These are phyloP conservation scores for Ethmia dodecea DNA, from an alignment of 2,888 invertebrate species.

Conservation along the genomic window DNA sequence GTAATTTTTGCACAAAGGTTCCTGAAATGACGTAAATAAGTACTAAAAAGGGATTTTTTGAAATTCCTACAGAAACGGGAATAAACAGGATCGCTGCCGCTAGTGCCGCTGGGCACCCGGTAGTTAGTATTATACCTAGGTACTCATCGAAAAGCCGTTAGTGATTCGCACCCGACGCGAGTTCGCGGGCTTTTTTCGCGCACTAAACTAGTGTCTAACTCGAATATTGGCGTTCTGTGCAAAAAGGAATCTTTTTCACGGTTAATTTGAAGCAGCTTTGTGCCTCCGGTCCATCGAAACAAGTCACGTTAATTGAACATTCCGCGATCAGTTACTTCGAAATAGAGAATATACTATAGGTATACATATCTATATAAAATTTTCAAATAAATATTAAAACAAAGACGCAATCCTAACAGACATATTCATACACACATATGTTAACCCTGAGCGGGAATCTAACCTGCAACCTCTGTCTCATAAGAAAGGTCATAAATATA, in stretches of 20 bases:
- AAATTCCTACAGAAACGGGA: too few species aligned
- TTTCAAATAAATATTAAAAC: too few species aligned
- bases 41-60: too few species aligned
- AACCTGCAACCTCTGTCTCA: too few species aligned
- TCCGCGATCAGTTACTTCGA: background rate
- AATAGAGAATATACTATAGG: background rate
- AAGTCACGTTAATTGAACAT: constrained; percentile 2
- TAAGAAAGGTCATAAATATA: too few species aligned
- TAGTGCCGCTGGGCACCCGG: too few species aligned
- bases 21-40: constrained; percentile 4
- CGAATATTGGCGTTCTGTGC: constrained; percentile 18
- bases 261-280: constrained; percentile 19
- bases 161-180: constrained; percentile 23
- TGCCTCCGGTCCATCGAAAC: constrained; percentile 1
- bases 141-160: constrained; percentile 20
- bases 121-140: too few species aligned
- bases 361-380: background rate
- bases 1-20: too few species aligned
- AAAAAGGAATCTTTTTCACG: constrained; percentile 19
- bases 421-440: too few species aligned
- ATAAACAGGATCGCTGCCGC: too few species aligned
- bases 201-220: constrained; percentile 35
- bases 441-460: too few species aligned
- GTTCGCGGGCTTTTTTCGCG: constrained; percentile 19
- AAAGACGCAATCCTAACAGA: too few species aligned